Conservation (phyloP, 1,140 invertebrate genomes). For the Heliothis subflexa region DNA sequence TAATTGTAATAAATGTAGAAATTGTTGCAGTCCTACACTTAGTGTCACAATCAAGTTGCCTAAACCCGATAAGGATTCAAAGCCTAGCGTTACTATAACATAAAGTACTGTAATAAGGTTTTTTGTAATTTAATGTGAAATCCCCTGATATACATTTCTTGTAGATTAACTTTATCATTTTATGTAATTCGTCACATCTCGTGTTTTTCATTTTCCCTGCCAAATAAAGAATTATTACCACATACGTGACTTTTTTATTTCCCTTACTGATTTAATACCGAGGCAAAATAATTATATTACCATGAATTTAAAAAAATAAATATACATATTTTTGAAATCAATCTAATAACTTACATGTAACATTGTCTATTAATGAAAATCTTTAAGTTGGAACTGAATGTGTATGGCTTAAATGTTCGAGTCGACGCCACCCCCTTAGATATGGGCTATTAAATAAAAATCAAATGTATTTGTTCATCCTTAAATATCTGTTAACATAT, state of each 20-base stretch:
- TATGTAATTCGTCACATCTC: neutral
- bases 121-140: neutral
- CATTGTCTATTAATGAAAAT: too few species aligned
- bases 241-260: neutral
- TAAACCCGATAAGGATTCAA: neutral
- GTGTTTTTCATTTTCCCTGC: neutral
- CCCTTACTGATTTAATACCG: neutral
- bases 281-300: too few species aligned
- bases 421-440: too few species aligned
- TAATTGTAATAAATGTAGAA: conserved; percentile 12
- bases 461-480: too few species aligned
- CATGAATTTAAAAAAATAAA: too few species aligned
- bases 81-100: neutral
- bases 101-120: neutral
- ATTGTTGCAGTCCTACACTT: conserved; percentile 33
- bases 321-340: too few species aligned
- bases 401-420: too few species aligned
- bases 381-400: too few species aligned
- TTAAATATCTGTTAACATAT: too few species aligned
- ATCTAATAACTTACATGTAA: too few species aligned
- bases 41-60: conserved; percentile 45
- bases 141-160: neutral
- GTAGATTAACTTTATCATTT: neutral
- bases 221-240: neutral
- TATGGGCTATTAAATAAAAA: too few species aligned